Base-by-base conservation (phyloP, 2,113 vertebrate genomes). In the Mystacornis crossleyi region DNA sequence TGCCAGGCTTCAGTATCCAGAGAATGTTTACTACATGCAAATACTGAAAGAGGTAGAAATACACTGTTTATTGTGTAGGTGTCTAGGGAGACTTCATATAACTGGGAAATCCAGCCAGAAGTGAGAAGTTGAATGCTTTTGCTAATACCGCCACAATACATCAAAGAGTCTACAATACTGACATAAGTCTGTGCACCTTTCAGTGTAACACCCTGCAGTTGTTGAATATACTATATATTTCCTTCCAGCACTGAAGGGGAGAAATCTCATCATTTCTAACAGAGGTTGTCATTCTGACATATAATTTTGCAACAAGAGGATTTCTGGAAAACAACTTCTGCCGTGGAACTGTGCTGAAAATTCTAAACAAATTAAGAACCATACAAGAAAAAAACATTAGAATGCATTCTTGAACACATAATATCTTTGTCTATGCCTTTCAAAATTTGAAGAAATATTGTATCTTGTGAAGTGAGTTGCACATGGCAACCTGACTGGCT, bases 371-470 rank as follows among this genome's bases (percentile, higher is more conserved):
- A 77, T 29, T 43, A 48, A 64, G 61, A 65, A 12, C 0, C 1
- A 29, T 36, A 18, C 1, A 50, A 14, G 5, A n/a, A 65, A 71
- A 74, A 25, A 33, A 1, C 0, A 8, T 9, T 61, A n/a, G 6
- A 81, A 51, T 0, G 0, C 5, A 29, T 77, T 53, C 15, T 61
- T 70, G 47, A 14, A 17, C 2, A 29, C 3, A 12, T 19, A 40
- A 24, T 42, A 54, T 2, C 5, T 50, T 55, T 64, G 64, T 6
- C 3, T 24, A 14, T 16, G 1, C 9, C 10, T n/a, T 51, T 54
- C 55, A 25, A 77, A 65, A 50, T 65, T 53, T 50, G 20, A 84
- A 40, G 14, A 48, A 58, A 42, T 50, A 33, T 0, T 12, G 2
- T 13, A 34, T 23, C 38, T 90, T 55, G 3, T 42, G 18, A 72